Evolutionary conservation across 1,140 invertebrate species (phyloP).

Genomic region (Schlechtendalia chinensis): DNA sequence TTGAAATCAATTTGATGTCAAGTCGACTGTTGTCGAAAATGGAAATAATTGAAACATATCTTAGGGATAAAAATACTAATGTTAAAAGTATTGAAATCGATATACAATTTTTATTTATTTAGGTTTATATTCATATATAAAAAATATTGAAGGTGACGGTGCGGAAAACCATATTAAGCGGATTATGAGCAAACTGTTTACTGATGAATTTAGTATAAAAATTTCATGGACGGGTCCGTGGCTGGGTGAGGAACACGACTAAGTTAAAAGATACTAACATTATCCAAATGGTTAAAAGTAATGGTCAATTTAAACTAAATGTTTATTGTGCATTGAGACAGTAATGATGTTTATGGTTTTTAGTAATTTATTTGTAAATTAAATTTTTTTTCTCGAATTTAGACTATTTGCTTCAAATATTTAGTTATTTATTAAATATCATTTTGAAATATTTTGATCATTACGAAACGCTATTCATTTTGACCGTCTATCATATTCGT

Average conservation of each 20-base stretch:
- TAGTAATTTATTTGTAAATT: too few species aligned
- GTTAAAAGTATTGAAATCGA: not conserved
- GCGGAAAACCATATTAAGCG: not conserved
- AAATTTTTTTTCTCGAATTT: too few species aligned
- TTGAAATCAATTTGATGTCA: too few species aligned
- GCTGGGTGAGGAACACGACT: not conserved
- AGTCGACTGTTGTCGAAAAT: too few species aligned
- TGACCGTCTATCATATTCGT: too few species aligned
- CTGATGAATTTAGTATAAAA: not conserved
- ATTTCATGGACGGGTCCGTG: conserved; percentile 2
- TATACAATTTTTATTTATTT: not conserved
- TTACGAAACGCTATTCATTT: too few species aligned
- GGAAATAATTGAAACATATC: too few species aligned
- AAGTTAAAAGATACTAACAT: not conserved
- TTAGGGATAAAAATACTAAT: not conserved
- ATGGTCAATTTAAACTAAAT: not conserved
- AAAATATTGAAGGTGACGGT: not conserved
- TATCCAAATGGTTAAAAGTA: not conserved
- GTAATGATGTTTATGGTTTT: too few species aligned
- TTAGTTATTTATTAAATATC: too few species aligned
- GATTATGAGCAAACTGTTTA: not conserved
- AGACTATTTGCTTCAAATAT: too few species aligned
- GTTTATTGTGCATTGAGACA: not conserved
- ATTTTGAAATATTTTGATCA: too few species aligned
- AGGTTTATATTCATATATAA: not conserved